Evolutionary conservation across 2,113 vertebrate genomes (phyloP).

Genomic region (Sinosuthora webbiana): DNA sequence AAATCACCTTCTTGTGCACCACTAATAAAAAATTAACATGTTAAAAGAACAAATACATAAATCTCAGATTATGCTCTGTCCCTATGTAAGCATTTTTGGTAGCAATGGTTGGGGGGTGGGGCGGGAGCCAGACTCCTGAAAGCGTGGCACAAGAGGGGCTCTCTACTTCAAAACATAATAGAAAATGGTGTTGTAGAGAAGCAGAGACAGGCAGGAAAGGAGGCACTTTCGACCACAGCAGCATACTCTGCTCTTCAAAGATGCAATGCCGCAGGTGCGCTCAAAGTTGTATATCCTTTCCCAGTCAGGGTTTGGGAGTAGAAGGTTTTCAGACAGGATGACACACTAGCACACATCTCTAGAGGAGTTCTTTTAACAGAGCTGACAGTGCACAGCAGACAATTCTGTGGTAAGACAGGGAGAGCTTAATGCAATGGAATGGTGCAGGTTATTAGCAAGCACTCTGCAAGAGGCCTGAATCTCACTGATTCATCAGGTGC

Average conservation of each 20-base stretch:
- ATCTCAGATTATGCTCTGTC: neutral
- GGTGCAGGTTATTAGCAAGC: neutral
- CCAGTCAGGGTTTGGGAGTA: neutral
- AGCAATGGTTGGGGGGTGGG: neutral
- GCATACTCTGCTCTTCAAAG: neutral
- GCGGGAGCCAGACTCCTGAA: neutral
- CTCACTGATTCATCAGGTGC: neutral
- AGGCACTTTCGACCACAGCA: neutral
- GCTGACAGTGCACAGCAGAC: neutral
- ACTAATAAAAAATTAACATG: neutral
- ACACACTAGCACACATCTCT: constrained; percentile 33
- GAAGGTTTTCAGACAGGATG: constrained; percentile 8
- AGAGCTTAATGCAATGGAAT: neutral
- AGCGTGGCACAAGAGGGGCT: neutral
- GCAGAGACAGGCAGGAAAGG: neutral
- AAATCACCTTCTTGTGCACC: neutral
- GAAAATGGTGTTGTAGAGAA: neutral
- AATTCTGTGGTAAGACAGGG: neutral
- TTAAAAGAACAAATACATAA: neutral
- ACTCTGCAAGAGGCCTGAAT: neutral
- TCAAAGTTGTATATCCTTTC: neutral
- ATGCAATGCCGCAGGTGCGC: neutral
- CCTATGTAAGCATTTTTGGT: neutral
- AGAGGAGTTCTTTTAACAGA: neutral
- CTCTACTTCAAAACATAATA: neutral